A percentile compares a stretch with the other conserved stretches of the same genome.
Conservation (phyloP, 2,797 vertebrate species). For the Falco peregrinus region DNA sequence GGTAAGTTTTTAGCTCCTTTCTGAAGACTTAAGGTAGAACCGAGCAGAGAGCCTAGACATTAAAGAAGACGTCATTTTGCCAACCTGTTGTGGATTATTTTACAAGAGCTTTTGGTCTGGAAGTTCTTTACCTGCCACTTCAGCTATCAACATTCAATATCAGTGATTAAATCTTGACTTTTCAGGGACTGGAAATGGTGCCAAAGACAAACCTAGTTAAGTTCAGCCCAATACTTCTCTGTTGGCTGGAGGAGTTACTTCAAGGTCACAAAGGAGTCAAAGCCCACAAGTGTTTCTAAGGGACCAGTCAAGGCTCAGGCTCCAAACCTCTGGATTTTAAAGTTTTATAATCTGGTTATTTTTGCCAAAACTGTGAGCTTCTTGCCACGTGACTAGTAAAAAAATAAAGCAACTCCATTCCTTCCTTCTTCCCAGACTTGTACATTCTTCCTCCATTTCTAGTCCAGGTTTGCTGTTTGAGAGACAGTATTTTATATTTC, state of each 20-base stretch:
- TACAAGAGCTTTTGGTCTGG: slow-evolving; percentile 9
- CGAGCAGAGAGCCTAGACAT: neutral
- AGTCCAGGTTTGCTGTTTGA: neutral
- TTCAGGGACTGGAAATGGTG: neutral
- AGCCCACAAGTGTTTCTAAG: neutral
- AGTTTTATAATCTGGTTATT: slow-evolving; percentile 23
- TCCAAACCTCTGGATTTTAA: neutral
- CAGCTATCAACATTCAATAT: slow-evolving; percentile 13
- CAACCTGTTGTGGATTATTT: neutral
- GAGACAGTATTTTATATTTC: neutral
- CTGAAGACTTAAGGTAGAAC: neutral
- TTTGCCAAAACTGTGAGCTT: neutral
- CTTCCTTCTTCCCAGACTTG: neutral
- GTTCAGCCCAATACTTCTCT: neutral
- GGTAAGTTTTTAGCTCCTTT: neutral
- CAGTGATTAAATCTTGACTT: slow-evolving; percentile 40
- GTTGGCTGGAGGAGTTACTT: neutral
- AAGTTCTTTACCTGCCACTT: slow-evolving; percentile 21
- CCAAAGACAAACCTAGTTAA: slow-evolving; percentile 20
- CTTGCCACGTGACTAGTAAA: neutral
- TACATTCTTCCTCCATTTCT: neutral
- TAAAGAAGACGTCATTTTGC: neutral
- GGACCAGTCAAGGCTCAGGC: neutral
- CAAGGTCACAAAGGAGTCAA: slow-evolving; percentile 1
- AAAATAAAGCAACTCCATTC: neutral